Evolutionary conservation across 2,113 vertebrate genomes (phyloP).

Genomic region (Mormoops blainvillei): DNA sequence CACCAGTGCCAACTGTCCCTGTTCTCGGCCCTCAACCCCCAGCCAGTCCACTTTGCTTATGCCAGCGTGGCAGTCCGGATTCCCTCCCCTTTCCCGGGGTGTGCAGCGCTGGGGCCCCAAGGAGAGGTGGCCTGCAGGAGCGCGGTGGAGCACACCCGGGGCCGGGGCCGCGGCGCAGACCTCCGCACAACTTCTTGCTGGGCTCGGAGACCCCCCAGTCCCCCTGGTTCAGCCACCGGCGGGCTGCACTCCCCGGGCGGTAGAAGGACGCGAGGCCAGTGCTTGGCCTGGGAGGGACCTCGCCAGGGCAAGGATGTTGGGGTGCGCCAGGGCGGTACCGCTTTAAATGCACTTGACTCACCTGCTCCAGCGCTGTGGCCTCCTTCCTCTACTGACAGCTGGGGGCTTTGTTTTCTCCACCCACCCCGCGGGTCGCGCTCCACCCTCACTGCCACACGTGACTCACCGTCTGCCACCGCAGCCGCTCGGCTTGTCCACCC

Average conservation of each 20-base stretch:
- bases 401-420: constrained; percentile 80
- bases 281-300: not conserved
- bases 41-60: constrained; percentile 16
- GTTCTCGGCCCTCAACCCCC: not conserved
- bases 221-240: not conserved
- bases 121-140: not conserved
- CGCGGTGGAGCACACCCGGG: not conserved
- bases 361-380: constrained; percentile 65
- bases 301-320: not conserved
- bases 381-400: constrained; percentile 72
- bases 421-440: constrained; percentile 39
- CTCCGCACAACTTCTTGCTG: constrained; percentile 48
- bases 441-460: constrained; percentile 52
- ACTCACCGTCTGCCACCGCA: constrained; percentile 3
- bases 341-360: constrained; percentile 73
- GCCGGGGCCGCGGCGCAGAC: not conserved
- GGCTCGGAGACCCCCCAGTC: not conserved
- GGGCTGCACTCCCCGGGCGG: not conserved
- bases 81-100: not conserved
- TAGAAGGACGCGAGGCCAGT: not conserved
- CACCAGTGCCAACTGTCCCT: not conserved
- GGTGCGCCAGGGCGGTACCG: constrained; percentile 44
- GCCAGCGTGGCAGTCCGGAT: constrained; percentile 73
- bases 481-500: not conserved
- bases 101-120: not conserved